A percentile compares a stretch with the other conserved stretches of the same genome.
These are phyloP conservation scores for Tenthredo distinguenda DNA, from an alignment of 2,888 invertebrate genomes.

Conservation along the genomic window DNA sequence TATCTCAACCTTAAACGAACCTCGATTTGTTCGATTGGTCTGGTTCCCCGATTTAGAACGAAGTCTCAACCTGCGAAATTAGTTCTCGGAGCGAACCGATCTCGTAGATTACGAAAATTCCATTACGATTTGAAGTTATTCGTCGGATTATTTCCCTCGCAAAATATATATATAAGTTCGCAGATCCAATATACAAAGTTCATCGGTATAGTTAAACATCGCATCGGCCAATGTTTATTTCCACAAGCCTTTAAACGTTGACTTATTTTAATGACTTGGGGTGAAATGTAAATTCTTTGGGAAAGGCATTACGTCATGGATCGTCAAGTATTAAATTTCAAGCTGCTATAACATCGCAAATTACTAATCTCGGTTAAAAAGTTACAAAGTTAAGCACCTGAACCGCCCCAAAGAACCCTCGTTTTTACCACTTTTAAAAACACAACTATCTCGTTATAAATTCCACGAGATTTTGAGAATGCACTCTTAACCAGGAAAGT, in stretches of 20 bases:
- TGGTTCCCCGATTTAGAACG: neutral
- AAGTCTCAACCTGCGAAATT: neutral
- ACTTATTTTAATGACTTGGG: neutral
- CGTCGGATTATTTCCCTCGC: neutral
- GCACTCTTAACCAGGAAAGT: neutral
- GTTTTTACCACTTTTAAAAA: neutral
- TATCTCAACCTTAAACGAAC: neutral
- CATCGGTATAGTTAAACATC: conserved; percentile 1
- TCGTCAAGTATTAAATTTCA: conserved; percentile 11
- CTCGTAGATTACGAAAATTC: neutral
- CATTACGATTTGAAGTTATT: neutral
- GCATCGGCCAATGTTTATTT: neutral
- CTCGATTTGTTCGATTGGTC: neutral
- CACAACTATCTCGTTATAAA: neutral
- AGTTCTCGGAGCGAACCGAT: neutral
- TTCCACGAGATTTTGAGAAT: neutral
- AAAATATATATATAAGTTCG: neutral
- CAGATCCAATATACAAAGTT: neutral
- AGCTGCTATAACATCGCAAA: neutral
- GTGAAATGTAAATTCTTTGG: conserved; percentile 13
- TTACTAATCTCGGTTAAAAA: neutral
- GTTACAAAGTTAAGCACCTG: neutral
- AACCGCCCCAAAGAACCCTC: neutral
- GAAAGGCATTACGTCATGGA: neutral
- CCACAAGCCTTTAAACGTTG: neutral